Percentiles rank a stretch among this genome's conserved stretches.
These are phyloP conservation scores for Drosophila falleni DNA, from an alignment of 2,888 invertebrate genomes.

Conservation along the genomic window DNA sequence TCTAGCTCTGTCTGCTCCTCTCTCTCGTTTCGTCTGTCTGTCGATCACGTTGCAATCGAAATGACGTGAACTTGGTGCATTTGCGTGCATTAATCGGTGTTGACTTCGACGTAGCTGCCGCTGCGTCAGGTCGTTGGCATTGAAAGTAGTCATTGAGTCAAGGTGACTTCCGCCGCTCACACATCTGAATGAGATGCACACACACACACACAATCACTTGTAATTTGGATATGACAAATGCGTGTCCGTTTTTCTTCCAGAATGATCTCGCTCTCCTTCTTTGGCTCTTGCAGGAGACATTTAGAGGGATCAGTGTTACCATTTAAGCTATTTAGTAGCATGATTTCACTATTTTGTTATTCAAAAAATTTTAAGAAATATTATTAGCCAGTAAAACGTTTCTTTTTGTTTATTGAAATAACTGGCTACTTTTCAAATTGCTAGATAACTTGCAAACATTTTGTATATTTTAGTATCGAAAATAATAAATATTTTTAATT, in stretches of 20 bases:
- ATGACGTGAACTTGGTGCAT: slow-evolving; percentile 75
- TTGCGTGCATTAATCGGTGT: slow-evolving; percentile 59
- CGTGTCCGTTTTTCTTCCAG: neutral
- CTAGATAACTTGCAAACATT: too few relatives aligned
- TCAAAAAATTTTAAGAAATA: too few relatives aligned
- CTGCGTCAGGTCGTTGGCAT: slow-evolving; percentile 85
- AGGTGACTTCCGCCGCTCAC: slow-evolving; percentile 84
- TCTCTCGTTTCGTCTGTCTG: slow-evolving; percentile 12
- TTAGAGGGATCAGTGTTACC: neutral
- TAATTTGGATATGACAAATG: neutral
- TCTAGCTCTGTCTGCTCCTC: neutral
- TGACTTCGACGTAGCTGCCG: slow-evolving; percentile 30
- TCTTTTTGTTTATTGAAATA: too few relatives aligned
- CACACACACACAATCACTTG: slow-evolving; percentile 36
- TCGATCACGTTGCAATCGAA: slow-evolving; percentile 62
- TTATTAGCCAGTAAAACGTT: too few relatives aligned
- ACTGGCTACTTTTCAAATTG: too few relatives aligned
- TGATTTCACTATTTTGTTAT: too few relatives aligned
- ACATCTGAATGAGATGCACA: slow-evolving; percentile 25
- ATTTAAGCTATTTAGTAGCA: too few relatives aligned
- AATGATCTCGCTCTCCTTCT: slow-evolving; percentile 1
- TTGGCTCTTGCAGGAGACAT: neutral
- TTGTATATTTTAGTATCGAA: too few relatives aligned
- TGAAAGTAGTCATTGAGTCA: slow-evolving; percentile 85
- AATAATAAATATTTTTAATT: too few relatives aligned